Conservation (phyloP, 2,113 vertebrate genomes). For the Pangasianodon gigas region DNA sequence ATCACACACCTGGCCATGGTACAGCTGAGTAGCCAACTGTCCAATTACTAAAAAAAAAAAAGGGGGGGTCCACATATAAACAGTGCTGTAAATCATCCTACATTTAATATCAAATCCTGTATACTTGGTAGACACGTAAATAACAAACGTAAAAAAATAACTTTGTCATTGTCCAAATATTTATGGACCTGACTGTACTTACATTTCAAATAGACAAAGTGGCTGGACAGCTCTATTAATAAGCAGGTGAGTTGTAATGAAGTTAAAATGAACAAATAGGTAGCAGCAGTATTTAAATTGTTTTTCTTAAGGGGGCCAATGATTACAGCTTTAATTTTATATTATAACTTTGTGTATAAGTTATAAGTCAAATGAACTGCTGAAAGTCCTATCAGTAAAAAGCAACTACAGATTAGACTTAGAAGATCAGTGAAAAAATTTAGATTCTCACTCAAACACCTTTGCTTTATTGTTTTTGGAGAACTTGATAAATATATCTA, state of each 20-base stretch:
- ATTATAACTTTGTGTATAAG: background rate
- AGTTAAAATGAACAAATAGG: background rate
- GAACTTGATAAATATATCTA: background rate
- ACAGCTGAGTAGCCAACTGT: too few relatives aligned
- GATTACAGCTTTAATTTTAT: background rate
- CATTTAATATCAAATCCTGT: background rate
- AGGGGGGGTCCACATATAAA: background rate
- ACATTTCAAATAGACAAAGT: slow-evolving; percentile 21
- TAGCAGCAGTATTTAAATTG: background rate
- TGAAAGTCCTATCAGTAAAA: background rate
- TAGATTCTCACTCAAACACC: background rate
- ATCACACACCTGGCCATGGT: too few relatives aligned
- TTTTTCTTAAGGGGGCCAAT: background rate
- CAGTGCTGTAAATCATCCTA: background rate
- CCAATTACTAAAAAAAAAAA: too few relatives aligned
- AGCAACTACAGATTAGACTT: background rate
- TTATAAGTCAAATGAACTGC: background rate
- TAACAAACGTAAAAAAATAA: too few relatives aligned
- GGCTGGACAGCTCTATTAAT: background rate
- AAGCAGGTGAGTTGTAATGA: background rate
- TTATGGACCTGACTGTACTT: background rate
- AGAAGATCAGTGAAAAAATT: background rate
- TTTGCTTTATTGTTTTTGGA: slow-evolving; percentile 33
- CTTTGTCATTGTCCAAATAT: background rate
- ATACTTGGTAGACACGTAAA: background rate